Percentiles rank a stretch among this genome's conserved stretches.
These are phyloP conservation scores for Cepaea hortensis DNA, from an alignment of 2,888 invertebrate species.

Conservation along the genomic window DNA sequence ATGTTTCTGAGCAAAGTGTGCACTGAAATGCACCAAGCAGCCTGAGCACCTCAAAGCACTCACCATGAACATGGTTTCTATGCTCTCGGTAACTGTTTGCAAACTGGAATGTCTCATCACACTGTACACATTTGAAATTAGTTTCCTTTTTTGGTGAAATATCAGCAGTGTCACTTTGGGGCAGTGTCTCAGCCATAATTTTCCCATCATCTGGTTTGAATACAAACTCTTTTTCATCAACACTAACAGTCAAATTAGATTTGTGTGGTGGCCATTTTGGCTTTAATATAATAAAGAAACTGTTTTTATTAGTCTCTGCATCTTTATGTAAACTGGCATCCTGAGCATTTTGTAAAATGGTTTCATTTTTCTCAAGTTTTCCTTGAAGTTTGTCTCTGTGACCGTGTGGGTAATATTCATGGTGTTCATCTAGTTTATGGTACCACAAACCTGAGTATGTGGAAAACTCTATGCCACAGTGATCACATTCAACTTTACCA, in stretches of 20 bases:
- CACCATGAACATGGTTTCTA: constrained; percentile 40
- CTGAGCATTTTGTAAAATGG: constrained; percentile 30
- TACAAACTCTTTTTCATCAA: constrained; percentile 41
- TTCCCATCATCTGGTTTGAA: constrained; percentile 28
- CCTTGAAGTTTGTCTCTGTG: constrained; percentile 34
- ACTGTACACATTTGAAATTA: constrained; percentile 41
- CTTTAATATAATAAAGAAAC: constrained; percentile 41
- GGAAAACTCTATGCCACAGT: constrained; percentile 33
- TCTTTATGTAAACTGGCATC: constrained; percentile 1
- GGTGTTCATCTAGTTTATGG: constrained; percentile 45
- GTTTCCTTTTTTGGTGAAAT: constrained; percentile 24
- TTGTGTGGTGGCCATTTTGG: constrained; percentile 41
- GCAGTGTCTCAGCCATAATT: neutral
- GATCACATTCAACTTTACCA: constrained; percentile 41
- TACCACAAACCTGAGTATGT: constrained; percentile 48
- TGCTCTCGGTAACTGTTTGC: constrained; percentile 44
- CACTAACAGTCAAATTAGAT: constrained; percentile 25
- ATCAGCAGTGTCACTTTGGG: constrained; percentile 21
- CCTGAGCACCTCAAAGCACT: constrained; percentile 42
- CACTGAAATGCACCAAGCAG: constrained; percentile 48
- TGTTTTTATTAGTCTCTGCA: constrained; percentile 27
- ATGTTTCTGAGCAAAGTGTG: constrained; percentile 45
- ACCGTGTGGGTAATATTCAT: constrained; percentile 40
- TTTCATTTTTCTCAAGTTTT: constrained; percentile 36
- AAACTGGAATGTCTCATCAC: constrained; percentile 29